A percentile compares a stretch with the other conserved stretches of the same genome.
phyloP scores from a whole-genome alignment of 2,888 invertebrate species.

The Pycnomerus fuliginosus region DNA sequence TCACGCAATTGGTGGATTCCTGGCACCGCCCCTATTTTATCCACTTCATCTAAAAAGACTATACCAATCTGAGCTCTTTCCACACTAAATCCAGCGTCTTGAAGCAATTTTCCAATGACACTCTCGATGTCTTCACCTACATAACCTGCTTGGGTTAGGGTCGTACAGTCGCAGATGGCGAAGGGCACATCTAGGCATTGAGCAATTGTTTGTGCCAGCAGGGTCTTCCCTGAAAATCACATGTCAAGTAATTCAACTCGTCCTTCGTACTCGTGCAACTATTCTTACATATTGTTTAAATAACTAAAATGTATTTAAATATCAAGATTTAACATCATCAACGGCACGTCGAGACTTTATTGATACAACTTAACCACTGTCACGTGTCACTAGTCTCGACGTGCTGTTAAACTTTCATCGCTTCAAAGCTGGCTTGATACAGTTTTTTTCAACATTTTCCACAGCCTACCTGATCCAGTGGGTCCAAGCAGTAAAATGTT shows the following conservation, averaged over 20 bases:
- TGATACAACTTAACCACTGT: too few species aligned
- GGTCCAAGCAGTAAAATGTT: conserved; percentile 96
- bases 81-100: conserved; percentile 96
- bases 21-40: conserved; percentile 97
- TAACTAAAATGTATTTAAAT: too few species aligned
- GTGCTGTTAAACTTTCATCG: too few species aligned
- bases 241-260: too few species aligned
- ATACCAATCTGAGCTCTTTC: conserved; percentile 98
- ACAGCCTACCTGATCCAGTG: conserved; percentile 83
- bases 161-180: conserved; percentile 98
- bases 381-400: too few species aligned
- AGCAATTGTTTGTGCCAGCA: conserved; percentile 96
- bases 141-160: conserved; percentile 93
- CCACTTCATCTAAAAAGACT: conserved; percentile 98
- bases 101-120: conserved; percentile 92
- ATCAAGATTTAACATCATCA: too few species aligned
- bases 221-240: conserved; percentile 76
- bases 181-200: conserved; percentile 98
- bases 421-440: too few species aligned
- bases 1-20: conserved; percentile 91
- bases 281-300: too few species aligned
- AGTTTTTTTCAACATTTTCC: too few species aligned
- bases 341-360: too few species aligned
- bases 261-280: too few species aligned
- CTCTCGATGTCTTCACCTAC: conserved; percentile 99